These are phyloP conservation scores for Daktulosphaira vitifoliae DNA, from an alignment of 1,140 invertebrate genomes.

Conservation along the genomic window DNA sequence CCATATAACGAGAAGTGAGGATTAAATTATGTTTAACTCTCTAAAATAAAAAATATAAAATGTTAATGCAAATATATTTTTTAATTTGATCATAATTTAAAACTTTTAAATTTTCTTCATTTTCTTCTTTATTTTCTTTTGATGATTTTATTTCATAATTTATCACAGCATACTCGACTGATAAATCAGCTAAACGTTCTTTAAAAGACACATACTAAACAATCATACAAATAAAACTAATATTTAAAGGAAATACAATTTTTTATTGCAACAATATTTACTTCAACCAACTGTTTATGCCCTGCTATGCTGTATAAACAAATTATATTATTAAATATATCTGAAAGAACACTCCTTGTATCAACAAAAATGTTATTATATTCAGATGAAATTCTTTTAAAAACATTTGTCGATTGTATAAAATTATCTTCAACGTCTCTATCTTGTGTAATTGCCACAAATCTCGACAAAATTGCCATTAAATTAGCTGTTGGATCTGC, in stretches of 20 bases:
- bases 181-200: background rate
- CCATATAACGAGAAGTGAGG: background rate
- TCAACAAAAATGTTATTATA: background rate
- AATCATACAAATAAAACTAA: background rate
- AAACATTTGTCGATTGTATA: background rate
- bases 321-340: background rate
- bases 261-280: too few relatives aligned
- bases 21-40: background rate
- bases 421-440: background rate
- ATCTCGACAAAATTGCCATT: constrained; percentile 5
- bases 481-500: background rate
- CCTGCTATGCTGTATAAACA: constrained; percentile 4
- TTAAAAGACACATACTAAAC: background rate
- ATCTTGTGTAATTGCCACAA: background rate
- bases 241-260: background rate
- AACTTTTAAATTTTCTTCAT: too few relatives aligned
- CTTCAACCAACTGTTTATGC: constrained; percentile 5
- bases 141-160: constrained; percentile 3
- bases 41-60: background rate
- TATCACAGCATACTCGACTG: background rate
- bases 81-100: too few relatives aligned
- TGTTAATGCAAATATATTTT: too few relatives aligned
- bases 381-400: background rate
- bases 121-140: background rate
- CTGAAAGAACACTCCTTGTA: background rate